These are phyloP conservation scores for Zaprionus capensis DNA, from an alignment of 1,140 invertebrate species.

Conservation along the genomic window DNA sequence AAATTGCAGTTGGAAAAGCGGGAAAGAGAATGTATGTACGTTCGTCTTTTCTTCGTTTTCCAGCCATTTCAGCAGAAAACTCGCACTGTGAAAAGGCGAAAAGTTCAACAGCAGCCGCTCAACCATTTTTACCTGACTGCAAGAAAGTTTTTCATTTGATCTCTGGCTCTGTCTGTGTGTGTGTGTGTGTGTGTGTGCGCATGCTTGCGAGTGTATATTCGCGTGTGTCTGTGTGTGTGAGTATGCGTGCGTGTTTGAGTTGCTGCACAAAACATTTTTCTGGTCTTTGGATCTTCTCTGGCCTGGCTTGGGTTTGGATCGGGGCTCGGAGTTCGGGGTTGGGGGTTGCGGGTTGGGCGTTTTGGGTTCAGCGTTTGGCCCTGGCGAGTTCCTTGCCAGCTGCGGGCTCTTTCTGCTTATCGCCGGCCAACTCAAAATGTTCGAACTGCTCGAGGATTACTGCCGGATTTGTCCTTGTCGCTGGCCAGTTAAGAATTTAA, in stretches of 20 bases:
- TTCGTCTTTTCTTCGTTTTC: constrained; percentile 67
- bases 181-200: constrained; percentile 8
- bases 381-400: constrained; percentile 37
- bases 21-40: constrained; percentile 30
- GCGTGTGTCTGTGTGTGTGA: constrained; percentile 12
- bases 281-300: constrained; percentile 59
- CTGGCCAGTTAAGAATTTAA: constrained; percentile 67
- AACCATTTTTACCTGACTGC: constrained; percentile 78
- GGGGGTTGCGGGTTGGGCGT: background rate
- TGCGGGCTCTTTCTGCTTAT: constrained; percentile 70
- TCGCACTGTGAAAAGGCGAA: constrained; percentile 70
- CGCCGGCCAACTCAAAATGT: constrained; percentile 61
- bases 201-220: constrained; percentile 20
- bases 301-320: constrained; percentile 1
- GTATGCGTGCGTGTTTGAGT: constrained; percentile 42
- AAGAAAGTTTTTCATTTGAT: constrained; percentile 82
- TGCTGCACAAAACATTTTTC: constrained; percentile 76
- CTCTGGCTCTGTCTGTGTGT: constrained; percentile 34
- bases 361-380: constrained; percentile 14
- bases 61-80: constrained; percentile 78
- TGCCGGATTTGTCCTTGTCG: constrained; percentile 76
- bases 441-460: constrained; percentile 77
- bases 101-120: constrained; percentile 79
- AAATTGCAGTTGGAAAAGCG: constrained; percentile 49
- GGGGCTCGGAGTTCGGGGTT: background rate